These are phyloP conservation scores for Xestia rhomboidea DNA, from an alignment of 2,888 invertebrate species.

Conservation along the genomic window DNA sequence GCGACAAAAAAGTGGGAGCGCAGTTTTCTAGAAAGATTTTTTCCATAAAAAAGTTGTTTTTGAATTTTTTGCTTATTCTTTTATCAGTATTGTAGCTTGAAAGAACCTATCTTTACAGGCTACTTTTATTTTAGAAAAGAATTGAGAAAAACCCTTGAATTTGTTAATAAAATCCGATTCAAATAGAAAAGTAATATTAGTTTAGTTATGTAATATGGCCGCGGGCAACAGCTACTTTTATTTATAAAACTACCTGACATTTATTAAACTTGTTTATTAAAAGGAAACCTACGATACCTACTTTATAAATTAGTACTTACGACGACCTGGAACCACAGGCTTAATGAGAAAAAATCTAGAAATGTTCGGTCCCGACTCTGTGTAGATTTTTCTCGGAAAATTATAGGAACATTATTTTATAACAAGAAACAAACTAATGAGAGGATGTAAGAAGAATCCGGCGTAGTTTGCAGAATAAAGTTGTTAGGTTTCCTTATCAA, in stretches of 20 bases:
- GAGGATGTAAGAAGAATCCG: conserved; percentile 1
- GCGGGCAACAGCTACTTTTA: neutral
- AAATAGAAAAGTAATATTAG: neutral
- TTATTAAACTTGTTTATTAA: conserved; percentile 2
- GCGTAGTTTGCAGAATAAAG: neutral
- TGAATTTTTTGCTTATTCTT: neutral
- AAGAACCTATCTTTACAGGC: too few relatives aligned
- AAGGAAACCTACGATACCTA: conserved; percentile 18
- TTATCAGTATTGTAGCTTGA: too few relatives aligned
- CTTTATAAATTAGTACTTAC: conserved; percentile 25
- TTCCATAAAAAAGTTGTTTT: neutral
- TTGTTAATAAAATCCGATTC: neutral
- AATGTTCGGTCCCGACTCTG: neutral
- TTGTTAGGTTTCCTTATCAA: neutral
- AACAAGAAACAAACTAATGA: conserved; percentile 25
- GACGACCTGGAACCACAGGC: conserved; percentile 13
- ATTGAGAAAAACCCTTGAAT: neutral
- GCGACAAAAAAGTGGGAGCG: neutral
- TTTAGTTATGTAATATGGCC: too few relatives aligned
- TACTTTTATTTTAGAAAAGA: neutral
- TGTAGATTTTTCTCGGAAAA: conserved; percentile 42
- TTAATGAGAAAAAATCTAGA: conserved; percentile 50
- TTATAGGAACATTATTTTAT: conserved; percentile 36
- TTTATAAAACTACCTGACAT: neutral
- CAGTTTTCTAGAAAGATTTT: neutral